Percentiles rank a stretch among this genome's conserved stretches.
Evolutionary conservation across 35 echinoderm and acorn worm genomes (phyloP).

Genomic region (Ophioderma brevispina): DNA sequence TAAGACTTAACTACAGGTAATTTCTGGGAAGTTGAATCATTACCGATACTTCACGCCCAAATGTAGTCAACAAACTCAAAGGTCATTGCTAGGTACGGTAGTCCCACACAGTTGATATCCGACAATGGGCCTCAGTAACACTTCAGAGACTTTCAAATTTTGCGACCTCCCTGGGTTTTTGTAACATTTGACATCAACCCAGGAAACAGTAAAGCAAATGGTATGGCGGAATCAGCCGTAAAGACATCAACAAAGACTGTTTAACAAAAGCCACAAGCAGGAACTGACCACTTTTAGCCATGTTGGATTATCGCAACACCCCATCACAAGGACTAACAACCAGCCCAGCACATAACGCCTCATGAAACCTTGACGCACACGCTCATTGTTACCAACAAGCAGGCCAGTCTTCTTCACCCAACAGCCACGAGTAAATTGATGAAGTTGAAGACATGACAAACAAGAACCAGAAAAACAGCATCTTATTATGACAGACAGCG

Average conservation of each 20-base stretch:
- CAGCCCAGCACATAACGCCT: not conserved
- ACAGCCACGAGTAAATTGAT: conserved; percentile 17
- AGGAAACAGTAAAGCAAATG: conserved; percentile 57
- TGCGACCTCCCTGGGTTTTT: conserved; percentile 40
- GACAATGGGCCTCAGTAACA: conserved; percentile 78
- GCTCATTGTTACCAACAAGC: conserved; percentile 53
- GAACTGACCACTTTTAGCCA: conserved; percentile 56
- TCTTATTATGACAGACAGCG: conserved; percentile 32
- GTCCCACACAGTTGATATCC: conserved; percentile 42
- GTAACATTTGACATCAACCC: conserved; percentile 51
- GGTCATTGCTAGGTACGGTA: conserved; percentile 55
- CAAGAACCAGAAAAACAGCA: conserved; percentile 9
- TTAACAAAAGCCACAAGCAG: conserved; percentile 50
- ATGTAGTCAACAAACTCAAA: conserved; percentile 45
- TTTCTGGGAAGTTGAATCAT: conserved; percentile 82
- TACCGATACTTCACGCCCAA: conserved; percentile 10
- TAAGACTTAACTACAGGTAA: conserved; percentile 68
- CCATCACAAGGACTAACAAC: conserved; percentile 46
- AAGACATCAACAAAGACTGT: conserved; percentile 53
- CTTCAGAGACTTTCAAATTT: conserved; percentile 45
- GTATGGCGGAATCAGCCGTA: conserved; percentile 67
- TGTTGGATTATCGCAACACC: conserved; percentile 71
- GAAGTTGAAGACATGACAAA: not conserved
- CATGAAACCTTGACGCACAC: conserved; percentile 22
- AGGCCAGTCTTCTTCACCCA: conserved; percentile 20